These are phyloP conservation scores for Emydura subglobosa DNA, from an alignment of 2,113 vertebrate genomes.

Conservation along the genomic window DNA sequence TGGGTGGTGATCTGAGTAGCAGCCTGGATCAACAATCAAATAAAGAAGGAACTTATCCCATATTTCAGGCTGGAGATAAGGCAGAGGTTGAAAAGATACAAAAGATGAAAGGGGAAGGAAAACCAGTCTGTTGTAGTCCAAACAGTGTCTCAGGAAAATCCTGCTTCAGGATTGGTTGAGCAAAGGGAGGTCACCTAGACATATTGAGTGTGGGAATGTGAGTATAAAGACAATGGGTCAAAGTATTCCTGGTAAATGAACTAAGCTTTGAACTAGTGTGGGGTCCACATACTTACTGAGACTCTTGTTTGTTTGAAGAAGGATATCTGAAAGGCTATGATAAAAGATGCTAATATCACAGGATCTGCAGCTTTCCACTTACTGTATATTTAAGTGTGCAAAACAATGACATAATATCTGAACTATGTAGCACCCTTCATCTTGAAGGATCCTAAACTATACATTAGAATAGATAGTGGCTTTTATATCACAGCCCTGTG, in stretches of 20 bases:
- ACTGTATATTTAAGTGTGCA: neutral
- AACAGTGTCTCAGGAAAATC: neutral
- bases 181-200: neutral
- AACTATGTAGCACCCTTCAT: neutral
- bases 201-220: neutral
- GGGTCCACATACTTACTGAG: neutral
- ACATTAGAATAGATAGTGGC: neutral
- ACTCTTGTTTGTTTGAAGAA: neutral
- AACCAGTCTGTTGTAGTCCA: conserved; percentile 45
- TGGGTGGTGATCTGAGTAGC: conserved; percentile 1
- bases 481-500: neutral
- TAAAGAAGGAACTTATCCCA: neutral
- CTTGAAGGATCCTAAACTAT: neutral
- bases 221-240: neutral
- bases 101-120: conserved; percentile 39
- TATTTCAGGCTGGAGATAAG: conserved; percentile 44
- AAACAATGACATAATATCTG: neutral
- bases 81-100: conserved; percentile 22
- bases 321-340: neutral
- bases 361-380: neutral
- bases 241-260: neutral
- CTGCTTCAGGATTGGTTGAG: conserved; percentile 26
- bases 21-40: conserved; percentile 24
- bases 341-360: neutral
- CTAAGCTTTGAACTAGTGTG: neutral